Conservation (phyloP, 1,140 invertebrate genomes). For the Phymorhynchus buccinoides region DNA sequence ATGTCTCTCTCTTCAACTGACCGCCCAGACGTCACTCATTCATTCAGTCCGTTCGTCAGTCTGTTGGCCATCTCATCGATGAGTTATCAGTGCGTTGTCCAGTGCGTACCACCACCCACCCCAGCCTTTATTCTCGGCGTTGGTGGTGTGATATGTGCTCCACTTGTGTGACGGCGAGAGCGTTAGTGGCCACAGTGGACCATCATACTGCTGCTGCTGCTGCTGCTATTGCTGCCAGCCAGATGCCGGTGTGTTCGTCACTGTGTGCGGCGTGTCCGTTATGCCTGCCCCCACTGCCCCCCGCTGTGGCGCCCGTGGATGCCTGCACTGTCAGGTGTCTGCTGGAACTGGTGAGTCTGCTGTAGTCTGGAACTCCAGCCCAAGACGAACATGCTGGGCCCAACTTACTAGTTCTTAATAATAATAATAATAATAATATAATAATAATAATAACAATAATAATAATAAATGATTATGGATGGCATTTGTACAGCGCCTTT, state of each 20-base stretch:
- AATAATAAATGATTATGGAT: too few species aligned
- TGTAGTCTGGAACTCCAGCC: too few species aligned
- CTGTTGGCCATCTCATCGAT: neutral
- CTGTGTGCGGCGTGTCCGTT: constrained; percentile 32
- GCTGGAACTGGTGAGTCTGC: constrained; percentile 45
- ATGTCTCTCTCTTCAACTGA: neutral
- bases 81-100: neutral
- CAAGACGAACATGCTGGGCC: too few species aligned
- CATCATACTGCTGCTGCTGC: constrained; percentile 46
- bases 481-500: too few species aligned
- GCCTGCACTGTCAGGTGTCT: constrained; percentile 62
- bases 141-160: constrained; percentile 46
- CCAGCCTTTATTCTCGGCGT: neutral
- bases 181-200: constrained; percentile 30
- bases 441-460: too few species aligned
- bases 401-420: too few species aligned
- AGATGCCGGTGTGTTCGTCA: constrained; percentile 40
- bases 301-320: constrained; percentile 54
- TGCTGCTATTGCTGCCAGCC: neutral
- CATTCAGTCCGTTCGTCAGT: neutral
- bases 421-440: too few species aligned
- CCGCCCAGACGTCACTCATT: neutral
- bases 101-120: neutral
- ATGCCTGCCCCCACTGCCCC: constrained; percentile 50
- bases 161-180: constrained; percentile 56